These are phyloP conservation scores for Gobiocypris rarus DNA, from an alignment of 2,113 vertebrate genomes.

Conservation along the genomic window DNA sequence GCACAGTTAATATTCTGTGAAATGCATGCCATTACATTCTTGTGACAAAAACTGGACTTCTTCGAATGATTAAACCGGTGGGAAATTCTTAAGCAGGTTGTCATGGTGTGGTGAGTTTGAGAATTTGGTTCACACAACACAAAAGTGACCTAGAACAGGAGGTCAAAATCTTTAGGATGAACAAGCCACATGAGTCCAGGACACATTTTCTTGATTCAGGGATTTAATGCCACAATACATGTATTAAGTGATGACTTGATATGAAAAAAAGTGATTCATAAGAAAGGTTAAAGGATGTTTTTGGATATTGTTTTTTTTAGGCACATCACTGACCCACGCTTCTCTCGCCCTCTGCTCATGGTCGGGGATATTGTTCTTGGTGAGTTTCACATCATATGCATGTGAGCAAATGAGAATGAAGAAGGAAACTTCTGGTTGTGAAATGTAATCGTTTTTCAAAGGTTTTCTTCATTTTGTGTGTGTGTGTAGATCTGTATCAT, in stretches of 20 bases:
- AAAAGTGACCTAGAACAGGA: not conserved
- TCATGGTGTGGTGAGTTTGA: not conserved
- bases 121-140: not conserved
- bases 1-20: not conserved
- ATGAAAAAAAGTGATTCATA: not conserved
- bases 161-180: not conserved
- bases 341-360: slow-evolving; percentile 82
- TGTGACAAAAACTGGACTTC: not conserved
- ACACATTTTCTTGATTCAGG: not conserved
- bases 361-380: slow-evolving; percentile 89
- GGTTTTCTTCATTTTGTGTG: slow-evolving; percentile 9
- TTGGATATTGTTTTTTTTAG: slow-evolving; percentile 68
- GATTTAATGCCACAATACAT: not conserved
- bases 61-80: not conserved
- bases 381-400: slow-evolving; percentile 67
- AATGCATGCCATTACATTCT: not conserved
- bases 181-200: not conserved
- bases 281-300: not conserved
- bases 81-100: not conserved
- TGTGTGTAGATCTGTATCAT: slow-evolving; percentile 61
- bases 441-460: not conserved
- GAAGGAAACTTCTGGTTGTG: not conserved
- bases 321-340: slow-evolving; percentile 86
- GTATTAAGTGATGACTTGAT: not conserved
- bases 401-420: not conserved